phyloP scores from a whole-genome alignment of 2,888 invertebrate genomes.

The Tetrapedia diversipes region DNA sequence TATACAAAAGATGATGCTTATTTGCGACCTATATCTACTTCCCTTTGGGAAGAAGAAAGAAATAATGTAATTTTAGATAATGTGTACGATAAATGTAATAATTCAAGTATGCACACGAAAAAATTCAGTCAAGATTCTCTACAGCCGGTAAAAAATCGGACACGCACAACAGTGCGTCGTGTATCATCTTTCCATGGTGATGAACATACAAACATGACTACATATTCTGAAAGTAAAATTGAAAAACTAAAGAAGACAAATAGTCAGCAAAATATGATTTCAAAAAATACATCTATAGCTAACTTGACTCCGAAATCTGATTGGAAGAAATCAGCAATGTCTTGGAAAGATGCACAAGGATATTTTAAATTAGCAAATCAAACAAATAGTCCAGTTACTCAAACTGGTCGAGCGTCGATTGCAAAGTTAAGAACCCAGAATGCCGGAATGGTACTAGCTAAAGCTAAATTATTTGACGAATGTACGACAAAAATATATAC shows the following conservation, averaged over 20 bases:
- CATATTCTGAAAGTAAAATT: conserved; percentile 75
- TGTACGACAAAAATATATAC: conserved; percentile 54
- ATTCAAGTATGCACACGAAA: neutral
- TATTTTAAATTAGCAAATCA: conserved; percentile 83
- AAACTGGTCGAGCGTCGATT: conserved; percentile 88
- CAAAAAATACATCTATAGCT: conserved; percentile 32
- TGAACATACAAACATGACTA: conserved; percentile 72
- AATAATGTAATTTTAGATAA: conserved; percentile 32
- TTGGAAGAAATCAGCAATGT: conserved; percentile 60
- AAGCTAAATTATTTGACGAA: conserved; percentile 90
- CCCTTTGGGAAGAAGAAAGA: conserved; percentile 48
- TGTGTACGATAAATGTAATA: conserved; percentile 9
- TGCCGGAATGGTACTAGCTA: conserved; percentile 91
- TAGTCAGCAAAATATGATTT: conserved; percentile 70
- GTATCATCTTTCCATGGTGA: conserved; percentile 81
- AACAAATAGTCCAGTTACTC: conserved; percentile 78
- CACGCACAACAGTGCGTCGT: conserved; percentile 68
- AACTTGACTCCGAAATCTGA: conserved; percentile 44
- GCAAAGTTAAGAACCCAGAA: conserved; percentile 89
- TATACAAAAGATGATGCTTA: conserved; percentile 29
- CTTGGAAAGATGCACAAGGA: conserved; percentile 85
- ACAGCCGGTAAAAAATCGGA: conserved; percentile 67
- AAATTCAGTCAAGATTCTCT: conserved; percentile 61
- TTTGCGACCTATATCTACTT: conserved; percentile 39
- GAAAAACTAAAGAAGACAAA: conserved; percentile 77